These are phyloP conservation scores for Silvanus unidentatus DNA, from an alignment of 2,888 invertebrate genomes.

Conservation along the genomic window DNA sequence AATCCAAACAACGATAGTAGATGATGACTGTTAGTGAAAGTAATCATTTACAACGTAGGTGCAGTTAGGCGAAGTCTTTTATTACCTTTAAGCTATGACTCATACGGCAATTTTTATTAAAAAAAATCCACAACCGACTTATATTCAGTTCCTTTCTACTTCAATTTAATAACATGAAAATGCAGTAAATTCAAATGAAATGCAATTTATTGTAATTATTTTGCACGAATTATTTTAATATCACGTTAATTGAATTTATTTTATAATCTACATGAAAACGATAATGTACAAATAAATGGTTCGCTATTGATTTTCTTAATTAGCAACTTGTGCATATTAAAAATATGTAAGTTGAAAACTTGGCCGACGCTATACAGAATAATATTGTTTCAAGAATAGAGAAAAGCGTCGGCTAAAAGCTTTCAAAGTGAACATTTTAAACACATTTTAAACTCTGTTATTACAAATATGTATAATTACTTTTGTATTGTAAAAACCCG, in stretches of 20 bases:
- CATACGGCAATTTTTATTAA: constrained; percentile 19
- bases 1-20: constrained; percentile 14
- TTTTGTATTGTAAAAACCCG: too few species aligned
- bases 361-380: too few species aligned
- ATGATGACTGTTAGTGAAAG: constrained; percentile 21
- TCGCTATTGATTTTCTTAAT: too few species aligned
- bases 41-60: constrained; percentile 15
- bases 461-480: too few species aligned
- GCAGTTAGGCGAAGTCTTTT: constrained; percentile 23
- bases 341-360: too few species aligned
- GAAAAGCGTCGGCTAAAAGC: too few species aligned
- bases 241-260: constrained; percentile 20
- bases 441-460: too few species aligned
- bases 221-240: constrained; percentile 18
- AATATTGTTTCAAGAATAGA: too few species aligned
- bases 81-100: constrained; percentile 24
- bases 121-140: too few species aligned
- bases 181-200: constrained; percentile 18
- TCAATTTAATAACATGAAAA: constrained; percentile 20
- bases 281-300: too few species aligned
- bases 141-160: constrained; percentile 23
- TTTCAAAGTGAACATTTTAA: too few species aligned
- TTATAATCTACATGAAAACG: not conserved
- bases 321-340: too few species aligned
- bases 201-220: constrained; percentile 20